Evolutionary conservation across 2,797 vertebrate species (phyloP), one percentile per base, ranked within the genome.

Genomic region (Eurystomus glaucurus): DNA sequence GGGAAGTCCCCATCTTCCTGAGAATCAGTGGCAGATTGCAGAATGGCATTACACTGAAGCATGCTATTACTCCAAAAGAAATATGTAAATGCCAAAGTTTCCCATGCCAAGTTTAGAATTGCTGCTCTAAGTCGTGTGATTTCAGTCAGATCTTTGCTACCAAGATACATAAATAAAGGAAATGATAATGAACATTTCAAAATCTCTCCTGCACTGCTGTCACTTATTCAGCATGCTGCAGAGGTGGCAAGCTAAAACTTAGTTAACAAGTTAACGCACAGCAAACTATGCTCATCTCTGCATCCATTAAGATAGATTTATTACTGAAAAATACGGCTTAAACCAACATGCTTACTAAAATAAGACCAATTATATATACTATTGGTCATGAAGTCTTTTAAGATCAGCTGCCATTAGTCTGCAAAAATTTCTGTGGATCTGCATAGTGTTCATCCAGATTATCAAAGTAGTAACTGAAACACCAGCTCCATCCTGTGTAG

Each of bases 81-180:
- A 25, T 76, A 72, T 0, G 39, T 37, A 94, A 91, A 57, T 18
- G 33, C 31, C 57, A 70, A 68, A 29, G 57, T 35, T 80, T 75
- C 84, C 17, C 33, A 14, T 2, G 28, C 37, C 83, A 60, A 60
- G 33, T 62, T 85, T 76, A 41, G 46, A 95, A 92, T 1, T 70
- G 18, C 39, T 74, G 76, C 31, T 95, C n/a, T 87, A 41, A 88
- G 14, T 88, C 54, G 16, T 28, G 23, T 0, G 2, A 33, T 75
- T 91, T 91, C 54, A 83, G 50, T 72, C 37, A 93, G 46, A 65
- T 33, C 51, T 92, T 76, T 90, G 72, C 72, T 88, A 92, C 41
- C 19, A 72, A 81, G 35, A 78, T 23, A 92, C 1, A 74, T 22
- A 83, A 75, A 92, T 45, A 55, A 52, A 72, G 19, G 6, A 29